Evolutionary conservation across 2,797 vertebrate species (phyloP), one percentile per base, ranked within the genome.

Genomic region (Pangasius krempfi): DNA sequence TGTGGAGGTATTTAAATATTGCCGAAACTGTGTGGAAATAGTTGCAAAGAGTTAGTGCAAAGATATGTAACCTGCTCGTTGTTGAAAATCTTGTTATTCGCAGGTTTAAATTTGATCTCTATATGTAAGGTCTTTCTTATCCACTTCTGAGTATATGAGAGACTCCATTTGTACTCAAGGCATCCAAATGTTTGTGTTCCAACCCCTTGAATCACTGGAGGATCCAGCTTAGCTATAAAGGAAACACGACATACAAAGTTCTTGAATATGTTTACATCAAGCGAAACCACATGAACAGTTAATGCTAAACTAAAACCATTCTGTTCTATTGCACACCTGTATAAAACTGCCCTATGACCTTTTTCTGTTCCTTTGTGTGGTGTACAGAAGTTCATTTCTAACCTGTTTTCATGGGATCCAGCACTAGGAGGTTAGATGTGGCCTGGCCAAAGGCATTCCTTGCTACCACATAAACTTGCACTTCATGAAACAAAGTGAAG

Each of bases 381-480:
- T 88, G 12, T n/a, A 62, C 13, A 44, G 47, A 80, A 78, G 64
- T 68, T 25, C 1, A 14, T 33, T 73, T 66, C 85, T 92, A 92
- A 98, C 98, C 97, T 14, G 97, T 93, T 0, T 96, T 93, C 88
- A 97, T 78, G n/a, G 98, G 98, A 44, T 96, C 95, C 16, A 98
- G 81, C 88, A 70, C 62, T 30, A 98, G 88, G 0, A 78, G 75
- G 20, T n/a, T 78, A 37, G 96, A 96, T 5, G 88, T 89, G 13
- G 88, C 75, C 27, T 92, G 94, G 83, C 98, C 98, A n/a, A 99
- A 93, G 1, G 92, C 92, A 4, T 99, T 99, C 90, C 89, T 84
- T 3, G 94, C 97, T 14, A 92, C 95, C 79, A 99, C 96, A 90
- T 95, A 96, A 91, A 99, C 90, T 86, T 94, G 89, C 94, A 98